Conservation (phyloP, 2,797 vertebrate species). For the Crocidura indochinensis region DNA sequence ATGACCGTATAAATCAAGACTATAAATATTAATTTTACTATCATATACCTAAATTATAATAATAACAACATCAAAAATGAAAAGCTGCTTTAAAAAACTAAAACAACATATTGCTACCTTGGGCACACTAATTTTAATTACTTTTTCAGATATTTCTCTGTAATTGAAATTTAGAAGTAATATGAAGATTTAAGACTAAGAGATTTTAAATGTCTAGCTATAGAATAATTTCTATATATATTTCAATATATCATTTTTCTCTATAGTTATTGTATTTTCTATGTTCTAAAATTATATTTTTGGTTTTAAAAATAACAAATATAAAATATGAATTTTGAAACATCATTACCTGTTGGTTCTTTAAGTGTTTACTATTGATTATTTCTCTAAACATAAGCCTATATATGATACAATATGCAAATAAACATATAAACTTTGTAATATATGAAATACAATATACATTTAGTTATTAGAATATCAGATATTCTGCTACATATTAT, state of each 20-base stretch:
- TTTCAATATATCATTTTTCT: background rate
- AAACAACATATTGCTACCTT: background rate
- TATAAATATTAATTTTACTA: no score
- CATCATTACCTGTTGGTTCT: background rate
- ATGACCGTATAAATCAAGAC: no score
- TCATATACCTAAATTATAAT: no score
- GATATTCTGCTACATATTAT: no score
- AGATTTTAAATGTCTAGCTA: background rate
- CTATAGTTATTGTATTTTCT: background rate
- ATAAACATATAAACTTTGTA: background rate
- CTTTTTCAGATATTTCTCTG: background rate
- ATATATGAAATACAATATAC: background rate
- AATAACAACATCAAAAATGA: no score
- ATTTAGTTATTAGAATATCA: no score
- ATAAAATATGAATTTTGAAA: background rate
- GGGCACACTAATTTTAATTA: background rate
- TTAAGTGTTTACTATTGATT: background rate
- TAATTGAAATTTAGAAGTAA: background rate
- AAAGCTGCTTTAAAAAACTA: background rate
- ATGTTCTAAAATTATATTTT: background rate
- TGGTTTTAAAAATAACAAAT: constrained; percentile 9
- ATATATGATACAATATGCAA: background rate
- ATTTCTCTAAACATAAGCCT: background rate
- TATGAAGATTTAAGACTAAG: constrained; percentile 1
- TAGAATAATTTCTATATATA: background rate